phyloP scores from a whole-genome alignment of 2,797 vertebrate genomes.

The Cyclura pinguis region DNA sequence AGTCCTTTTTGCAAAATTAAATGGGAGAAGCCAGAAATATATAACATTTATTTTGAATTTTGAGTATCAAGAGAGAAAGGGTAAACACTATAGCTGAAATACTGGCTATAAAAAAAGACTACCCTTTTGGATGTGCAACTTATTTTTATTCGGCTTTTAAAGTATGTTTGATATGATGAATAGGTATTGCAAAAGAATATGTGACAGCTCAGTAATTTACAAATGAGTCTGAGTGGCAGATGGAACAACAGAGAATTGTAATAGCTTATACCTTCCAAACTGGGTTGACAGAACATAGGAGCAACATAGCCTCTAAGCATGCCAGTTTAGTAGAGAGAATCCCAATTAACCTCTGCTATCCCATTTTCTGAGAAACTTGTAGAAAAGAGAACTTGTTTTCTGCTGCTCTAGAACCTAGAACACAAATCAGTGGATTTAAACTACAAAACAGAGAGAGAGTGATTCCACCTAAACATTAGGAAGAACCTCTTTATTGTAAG shows the following conservation, averaged over 20 bases:
- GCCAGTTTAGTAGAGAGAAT: too few species aligned
- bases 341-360: too few species aligned
- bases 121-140: not conserved
- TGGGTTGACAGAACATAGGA: not conserved
- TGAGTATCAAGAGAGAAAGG: not conserved
- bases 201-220: not conserved
- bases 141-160: constrained; percentile 8
- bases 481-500: too few species aligned
- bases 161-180: not conserved
- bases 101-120: not conserved
- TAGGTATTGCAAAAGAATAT: not conserved
- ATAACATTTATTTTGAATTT: constrained; percentile 28
- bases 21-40: not conserved
- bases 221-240: not conserved
- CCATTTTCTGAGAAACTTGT: too few species aligned
- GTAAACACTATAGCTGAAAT: not conserved
- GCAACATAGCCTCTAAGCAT: too few species aligned
- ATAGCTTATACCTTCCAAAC: not conserved
- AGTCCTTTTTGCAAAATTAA: constrained; percentile 12
- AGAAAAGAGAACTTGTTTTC: too few species aligned
- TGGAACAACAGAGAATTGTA: not conserved
- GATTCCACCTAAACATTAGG: too few species aligned
- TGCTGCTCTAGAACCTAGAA: too few species aligned
- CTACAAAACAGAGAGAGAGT: too few species aligned
- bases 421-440: too few species aligned